These are phyloP conservation scores for Oikopleura dioica DNA, from an alignment of 23 tunicate genomes.

Conservation along the genomic window DNA sequence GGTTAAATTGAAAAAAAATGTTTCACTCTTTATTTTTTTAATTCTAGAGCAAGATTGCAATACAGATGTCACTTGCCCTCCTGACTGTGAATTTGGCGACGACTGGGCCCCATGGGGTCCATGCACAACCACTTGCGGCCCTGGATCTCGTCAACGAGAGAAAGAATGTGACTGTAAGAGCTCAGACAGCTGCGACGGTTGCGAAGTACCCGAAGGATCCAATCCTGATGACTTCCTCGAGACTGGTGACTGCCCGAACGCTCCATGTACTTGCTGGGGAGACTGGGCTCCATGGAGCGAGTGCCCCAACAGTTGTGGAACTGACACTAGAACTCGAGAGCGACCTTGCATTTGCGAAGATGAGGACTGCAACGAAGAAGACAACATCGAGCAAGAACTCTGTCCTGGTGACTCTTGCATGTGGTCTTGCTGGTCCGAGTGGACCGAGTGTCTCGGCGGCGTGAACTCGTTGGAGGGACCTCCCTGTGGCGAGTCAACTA, in stretches of 20 bases:
- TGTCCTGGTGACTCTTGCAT: background rate
- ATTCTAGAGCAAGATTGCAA: background rate
- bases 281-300: background rate
- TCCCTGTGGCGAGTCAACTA: background rate
- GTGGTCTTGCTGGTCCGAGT: slow-evolving; percentile 3
- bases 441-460: background rate
- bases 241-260: background rate
- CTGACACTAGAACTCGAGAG: background rate
- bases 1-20: background rate
- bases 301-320: background rate
- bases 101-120: slow-evolving; percentile 1
- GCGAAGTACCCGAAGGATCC: too few relatives aligned
- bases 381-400: background rate
- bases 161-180: slow-evolving; percentile 2
- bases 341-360: background rate
- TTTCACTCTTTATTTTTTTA: background rate
- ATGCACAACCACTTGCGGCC: background rate
- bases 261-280: background rate
- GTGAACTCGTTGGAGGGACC: background rate
- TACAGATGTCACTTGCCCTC: background rate
- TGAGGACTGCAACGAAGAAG: background rate
- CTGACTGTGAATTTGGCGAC: background rate
- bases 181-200: slow-evolving; percentile 1
- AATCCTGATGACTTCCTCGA: too few relatives aligned
- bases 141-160: background rate